Percentiles rank a stretch among this genome's conserved stretches.
Evolutionary conservation across 2,888 invertebrate genomes (phyloP).

Genomic region (Drosophila antonietae): DNA sequence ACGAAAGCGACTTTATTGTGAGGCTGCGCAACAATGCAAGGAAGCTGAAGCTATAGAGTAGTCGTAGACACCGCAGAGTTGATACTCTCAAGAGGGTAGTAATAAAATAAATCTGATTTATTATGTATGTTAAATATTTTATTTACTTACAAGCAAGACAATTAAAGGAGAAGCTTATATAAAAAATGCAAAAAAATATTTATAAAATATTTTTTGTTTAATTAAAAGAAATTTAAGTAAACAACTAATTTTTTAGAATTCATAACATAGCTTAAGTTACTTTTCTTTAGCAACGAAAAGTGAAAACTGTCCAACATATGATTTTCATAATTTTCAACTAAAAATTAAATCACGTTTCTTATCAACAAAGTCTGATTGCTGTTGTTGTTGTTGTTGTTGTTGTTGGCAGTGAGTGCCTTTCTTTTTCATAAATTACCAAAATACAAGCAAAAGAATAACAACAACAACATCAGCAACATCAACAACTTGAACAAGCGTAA

Average conservation of each 20-base stretch:
- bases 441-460: conserved; percentile 56
- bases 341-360: conserved; percentile 80
- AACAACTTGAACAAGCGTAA: conserved; percentile 34
- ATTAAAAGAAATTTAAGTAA: no score
- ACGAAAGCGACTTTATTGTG: conserved; percentile 56
- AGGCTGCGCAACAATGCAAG: conserved; percentile 63
- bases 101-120: no score
- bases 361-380: conserved; percentile 48
- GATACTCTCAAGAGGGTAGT: conserved; percentile 12
- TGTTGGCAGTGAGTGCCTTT: conserved; percentile 69
- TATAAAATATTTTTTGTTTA: no score
- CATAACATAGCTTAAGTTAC: neutral
- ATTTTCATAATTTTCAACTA: conserved; percentile 74
- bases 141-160: no score
- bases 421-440: conserved; percentile 79
- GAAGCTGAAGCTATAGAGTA: conserved; percentile 46
- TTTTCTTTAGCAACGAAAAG: conserved; percentile 61
- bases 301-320: conserved; percentile 64
- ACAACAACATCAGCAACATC: conserved; percentile 29
- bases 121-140: no score
- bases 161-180: neutral
- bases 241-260: neutral
- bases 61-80: conserved; percentile 17
- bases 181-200: neutral
- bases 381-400: conserved; percentile 21